phyloP scores from a whole-genome alignment of 2,797 vertebrate genomes.

The Lithobates sylvaticus region DNA sequence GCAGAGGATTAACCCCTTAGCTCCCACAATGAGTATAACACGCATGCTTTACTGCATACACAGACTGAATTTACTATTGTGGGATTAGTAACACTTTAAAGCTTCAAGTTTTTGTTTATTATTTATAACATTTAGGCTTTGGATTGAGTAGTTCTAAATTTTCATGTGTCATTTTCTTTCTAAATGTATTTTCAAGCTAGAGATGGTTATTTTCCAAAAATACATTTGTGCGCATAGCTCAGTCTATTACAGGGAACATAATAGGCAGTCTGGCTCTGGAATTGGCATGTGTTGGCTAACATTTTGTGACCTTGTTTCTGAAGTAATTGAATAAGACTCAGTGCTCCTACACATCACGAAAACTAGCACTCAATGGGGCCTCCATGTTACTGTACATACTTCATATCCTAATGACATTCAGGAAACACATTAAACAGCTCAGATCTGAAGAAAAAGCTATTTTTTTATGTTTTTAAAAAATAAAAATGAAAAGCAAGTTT shows the following conservation, averaged over 20 bases:
- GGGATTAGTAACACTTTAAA: no score
- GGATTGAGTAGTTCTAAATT: neutral
- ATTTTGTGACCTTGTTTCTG: constrained; percentile 37
- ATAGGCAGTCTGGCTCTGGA: constrained; percentile 10
- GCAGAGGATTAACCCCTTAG: no score
- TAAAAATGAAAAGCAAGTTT: constrained; percentile 33
- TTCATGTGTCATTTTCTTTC: constrained; percentile 17
- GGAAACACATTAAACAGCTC: constrained; percentile 14
- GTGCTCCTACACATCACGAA: neutral
- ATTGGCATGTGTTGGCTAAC: constrained; percentile 8
- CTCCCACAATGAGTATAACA: no score
- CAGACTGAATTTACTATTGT: no score
- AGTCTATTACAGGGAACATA: constrained; percentile 43
- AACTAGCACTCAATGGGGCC: neutral
- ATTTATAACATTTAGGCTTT: neutral
- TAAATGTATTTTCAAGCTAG: neutral
- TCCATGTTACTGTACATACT: constrained; percentile 1
- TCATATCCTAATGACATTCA: constrained; percentile 37
- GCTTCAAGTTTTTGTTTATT: no score
- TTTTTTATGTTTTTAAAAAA: neutral
- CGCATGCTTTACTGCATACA: no score
- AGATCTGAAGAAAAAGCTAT: neutral
- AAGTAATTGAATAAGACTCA: constrained; percentile 25
- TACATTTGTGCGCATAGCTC: constrained; percentile 29
- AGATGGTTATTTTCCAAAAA: constrained; percentile 13